Evolutionary conservation across 2,113 vertebrate genomes (phyloP).

Genomic region (Egretta garzetta): DNA sequence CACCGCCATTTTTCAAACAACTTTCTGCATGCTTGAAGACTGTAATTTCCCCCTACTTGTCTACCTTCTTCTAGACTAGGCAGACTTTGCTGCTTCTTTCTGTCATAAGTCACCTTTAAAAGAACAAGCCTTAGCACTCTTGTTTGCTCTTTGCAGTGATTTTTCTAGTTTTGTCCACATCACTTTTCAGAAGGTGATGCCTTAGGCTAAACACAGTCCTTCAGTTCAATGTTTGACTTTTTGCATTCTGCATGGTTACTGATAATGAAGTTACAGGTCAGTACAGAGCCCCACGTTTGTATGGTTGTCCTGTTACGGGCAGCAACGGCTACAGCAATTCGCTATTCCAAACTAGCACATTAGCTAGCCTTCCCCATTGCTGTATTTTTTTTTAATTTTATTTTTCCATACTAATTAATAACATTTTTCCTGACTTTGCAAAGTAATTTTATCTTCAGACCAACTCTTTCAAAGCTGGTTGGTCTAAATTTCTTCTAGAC

Average conservation of each 20-base stretch:
- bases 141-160: not conserved
- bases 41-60: not conserved
- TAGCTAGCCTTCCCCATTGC: not conserved
- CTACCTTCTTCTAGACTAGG: not conserved
- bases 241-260: not conserved
- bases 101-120: not conserved
- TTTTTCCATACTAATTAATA: not conserved
- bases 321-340: not conserved
- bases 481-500: not conserved
- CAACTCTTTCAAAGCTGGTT: not conserved
- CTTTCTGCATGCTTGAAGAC: not conserved
- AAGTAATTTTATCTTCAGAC: not conserved
- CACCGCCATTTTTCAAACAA: not conserved
- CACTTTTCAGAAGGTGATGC: not conserved
- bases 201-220: not conserved
- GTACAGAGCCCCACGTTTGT: not conserved
- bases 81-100: not conserved
- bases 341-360: not conserved
- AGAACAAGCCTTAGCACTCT: not conserved
- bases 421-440: not conserved
- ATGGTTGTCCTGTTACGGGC: not conserved
- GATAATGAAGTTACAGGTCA: not conserved
- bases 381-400: not conserved
- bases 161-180: not conserved
- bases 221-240: not conserved